These are phyloP conservation scores for Zoroaster sp. DNA, from an alignment of 53 echinoderm and acorn worm species.

Conservation along the genomic window DNA sequence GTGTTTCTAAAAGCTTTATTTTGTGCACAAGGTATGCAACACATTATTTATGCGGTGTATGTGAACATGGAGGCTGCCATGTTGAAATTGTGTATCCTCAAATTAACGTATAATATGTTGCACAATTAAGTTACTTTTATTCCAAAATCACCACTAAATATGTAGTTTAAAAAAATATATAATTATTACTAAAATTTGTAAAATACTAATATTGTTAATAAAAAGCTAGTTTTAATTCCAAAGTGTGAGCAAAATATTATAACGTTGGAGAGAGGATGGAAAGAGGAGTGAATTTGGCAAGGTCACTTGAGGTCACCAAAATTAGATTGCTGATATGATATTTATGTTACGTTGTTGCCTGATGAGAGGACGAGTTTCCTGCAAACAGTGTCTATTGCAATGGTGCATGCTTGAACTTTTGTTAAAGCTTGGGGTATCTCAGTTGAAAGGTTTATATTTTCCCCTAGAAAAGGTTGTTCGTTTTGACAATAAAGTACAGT, in stretches of 20 bases:
- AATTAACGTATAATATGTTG: too few relatives aligned
- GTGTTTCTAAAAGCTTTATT: background rate
- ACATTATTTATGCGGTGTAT: background rate
- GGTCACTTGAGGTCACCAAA: background rate
- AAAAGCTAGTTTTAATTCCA: background rate
- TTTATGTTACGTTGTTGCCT: too few relatives aligned
- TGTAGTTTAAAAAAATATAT: background rate
- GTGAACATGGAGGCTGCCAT: constrained; percentile 23
- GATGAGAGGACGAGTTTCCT: too few relatives aligned
- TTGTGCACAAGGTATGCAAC: constrained; percentile 21
- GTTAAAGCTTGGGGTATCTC: background rate
- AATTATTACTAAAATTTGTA: background rate
- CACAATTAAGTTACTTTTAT: background rate
- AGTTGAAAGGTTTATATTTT: background rate
- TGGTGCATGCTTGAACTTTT: background rate
- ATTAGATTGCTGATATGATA: background rate
- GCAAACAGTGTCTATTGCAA: background rate
- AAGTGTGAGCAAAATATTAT: background rate
- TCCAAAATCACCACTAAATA: background rate
- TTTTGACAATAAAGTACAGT: background rate
- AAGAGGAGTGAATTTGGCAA: background rate
- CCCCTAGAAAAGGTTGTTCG: too few relatives aligned
- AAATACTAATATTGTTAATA: background rate
- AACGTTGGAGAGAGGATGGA: background rate
- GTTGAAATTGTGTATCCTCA: background rate